phyloP scores from a whole-genome alignment of 2,113 vertebrate species.

The Empidonax traillii region DNA sequence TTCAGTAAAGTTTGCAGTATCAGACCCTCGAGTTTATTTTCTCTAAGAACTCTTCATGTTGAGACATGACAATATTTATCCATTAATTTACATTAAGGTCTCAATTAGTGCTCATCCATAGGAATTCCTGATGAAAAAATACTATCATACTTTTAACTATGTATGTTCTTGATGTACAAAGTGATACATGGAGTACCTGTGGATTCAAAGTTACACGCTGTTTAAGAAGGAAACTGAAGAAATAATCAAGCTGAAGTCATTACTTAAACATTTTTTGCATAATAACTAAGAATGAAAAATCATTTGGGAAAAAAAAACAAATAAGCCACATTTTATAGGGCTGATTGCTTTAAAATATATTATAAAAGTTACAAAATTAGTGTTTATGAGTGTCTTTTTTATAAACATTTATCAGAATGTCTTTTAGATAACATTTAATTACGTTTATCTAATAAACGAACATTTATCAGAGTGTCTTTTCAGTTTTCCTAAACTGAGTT shows the following conservation, averaged over 20 bases:
- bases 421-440: neutral
- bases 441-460: neutral
- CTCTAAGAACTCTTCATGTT: neutral
- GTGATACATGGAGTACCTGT: conserved; percentile 22
- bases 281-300: neutral
- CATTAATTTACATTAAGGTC: neutral
- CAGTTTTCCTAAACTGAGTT: neutral
- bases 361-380: neutral
- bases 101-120: neutral
- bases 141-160: accelerated
- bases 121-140: neutral
- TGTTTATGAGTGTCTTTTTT: neutral
- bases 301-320: neutral
- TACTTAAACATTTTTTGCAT: neutral
- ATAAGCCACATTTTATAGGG: neutral
- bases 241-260: neutral
- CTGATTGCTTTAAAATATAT: neutral
- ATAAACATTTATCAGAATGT: neutral
- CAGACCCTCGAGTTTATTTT: neutral
- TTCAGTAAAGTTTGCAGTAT: neutral
- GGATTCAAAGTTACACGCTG: conserved; percentile 3
- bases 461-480: neutral
- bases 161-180: neutral
- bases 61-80: neutral
- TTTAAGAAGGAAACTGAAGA: neutral